Evolutionary conservation across 1,140 invertebrate species (phyloP).

Genomic region (Rhagoletis pomonella): DNA sequence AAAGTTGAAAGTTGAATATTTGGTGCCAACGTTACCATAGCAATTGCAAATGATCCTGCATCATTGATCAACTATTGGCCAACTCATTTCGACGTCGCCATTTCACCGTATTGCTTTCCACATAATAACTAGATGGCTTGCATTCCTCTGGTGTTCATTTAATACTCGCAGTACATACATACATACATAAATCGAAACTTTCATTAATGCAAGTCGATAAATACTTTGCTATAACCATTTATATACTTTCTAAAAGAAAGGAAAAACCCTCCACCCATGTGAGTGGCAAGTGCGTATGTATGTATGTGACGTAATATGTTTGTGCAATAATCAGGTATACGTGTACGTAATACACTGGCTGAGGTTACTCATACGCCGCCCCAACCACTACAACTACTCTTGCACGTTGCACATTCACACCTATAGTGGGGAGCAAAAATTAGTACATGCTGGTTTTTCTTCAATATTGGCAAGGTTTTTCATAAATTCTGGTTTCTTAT

Average conservation of each 20-base stretch:
- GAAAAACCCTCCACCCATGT: neutral
- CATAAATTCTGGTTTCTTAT: too few relatives aligned
- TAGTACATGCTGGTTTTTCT: too few relatives aligned
- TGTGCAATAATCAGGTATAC: neutral
- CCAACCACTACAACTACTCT: neutral
- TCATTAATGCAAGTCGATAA: constrained; percentile 8
- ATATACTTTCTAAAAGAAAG: neutral
- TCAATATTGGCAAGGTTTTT: too few relatives aligned
- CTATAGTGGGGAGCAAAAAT: too few relatives aligned
- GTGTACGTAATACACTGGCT: neutral
- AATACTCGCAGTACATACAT: neutral
- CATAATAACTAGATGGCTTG: neutral
- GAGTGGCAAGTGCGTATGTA: neutral
- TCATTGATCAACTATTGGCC: constrained; percentile 19
- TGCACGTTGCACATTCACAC: too few relatives aligned
- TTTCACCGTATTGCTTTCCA: neutral
- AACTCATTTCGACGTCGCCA: constrained; percentile 20
- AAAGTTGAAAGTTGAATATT: neutral
- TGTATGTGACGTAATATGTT: neutral
- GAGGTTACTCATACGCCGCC: neutral
- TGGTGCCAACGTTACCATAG: constrained; percentile 6
- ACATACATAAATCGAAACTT: constrained; percentile 8
- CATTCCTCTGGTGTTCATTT: neutral
- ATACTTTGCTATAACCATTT: neutral
- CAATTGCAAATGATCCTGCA: neutral